phyloP scores from a whole-genome alignment of 2,888 invertebrate genomes.

The Nysson spinosus region DNA sequence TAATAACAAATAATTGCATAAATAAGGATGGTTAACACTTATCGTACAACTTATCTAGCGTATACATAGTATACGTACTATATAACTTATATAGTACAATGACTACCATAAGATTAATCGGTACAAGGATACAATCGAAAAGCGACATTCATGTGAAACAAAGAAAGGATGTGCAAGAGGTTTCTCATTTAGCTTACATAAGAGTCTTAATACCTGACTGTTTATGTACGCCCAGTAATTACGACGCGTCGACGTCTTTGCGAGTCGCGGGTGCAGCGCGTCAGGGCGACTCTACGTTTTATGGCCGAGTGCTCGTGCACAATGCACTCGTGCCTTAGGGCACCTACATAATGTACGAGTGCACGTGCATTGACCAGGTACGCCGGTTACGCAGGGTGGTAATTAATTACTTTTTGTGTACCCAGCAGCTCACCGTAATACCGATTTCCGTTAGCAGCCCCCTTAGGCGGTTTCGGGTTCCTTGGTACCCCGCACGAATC shows the following conservation, averaged over 20 bases:
- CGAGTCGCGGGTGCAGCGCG: slow-evolving; percentile 13
- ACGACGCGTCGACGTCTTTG: slow-evolving; percentile 25
- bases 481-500: too few species aligned
- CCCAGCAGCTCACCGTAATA: slow-evolving; percentile 10
- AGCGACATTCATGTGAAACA: background rate
- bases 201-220: slow-evolving; percentile 31
- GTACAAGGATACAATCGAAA: background rate
- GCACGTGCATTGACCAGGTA: slow-evolving; percentile 11
- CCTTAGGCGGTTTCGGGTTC: background rate
- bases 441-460: background rate
- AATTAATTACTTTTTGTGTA: slow-evolving; percentile 40
- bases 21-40: too few species aligned
- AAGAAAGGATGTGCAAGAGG: too few species aligned
- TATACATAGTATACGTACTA: too few species aligned
- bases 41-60: too few species aligned
- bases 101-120: too few species aligned
- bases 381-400: slow-evolving; percentile 2
- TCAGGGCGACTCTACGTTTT: slow-evolving; percentile 18
- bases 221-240: slow-evolving; percentile 23
- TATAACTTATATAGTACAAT: too few species aligned
- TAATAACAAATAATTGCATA: too few species aligned
- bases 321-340: slow-evolving; percentile 29
- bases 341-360: slow-evolving; percentile 20
- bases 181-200: slow-evolving; percentile 26
- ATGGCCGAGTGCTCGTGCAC: slow-evolving; percentile 29